Base-by-base conservation (phyloP, 1,140 invertebrate species). In the Achroia grisella region DNA sequence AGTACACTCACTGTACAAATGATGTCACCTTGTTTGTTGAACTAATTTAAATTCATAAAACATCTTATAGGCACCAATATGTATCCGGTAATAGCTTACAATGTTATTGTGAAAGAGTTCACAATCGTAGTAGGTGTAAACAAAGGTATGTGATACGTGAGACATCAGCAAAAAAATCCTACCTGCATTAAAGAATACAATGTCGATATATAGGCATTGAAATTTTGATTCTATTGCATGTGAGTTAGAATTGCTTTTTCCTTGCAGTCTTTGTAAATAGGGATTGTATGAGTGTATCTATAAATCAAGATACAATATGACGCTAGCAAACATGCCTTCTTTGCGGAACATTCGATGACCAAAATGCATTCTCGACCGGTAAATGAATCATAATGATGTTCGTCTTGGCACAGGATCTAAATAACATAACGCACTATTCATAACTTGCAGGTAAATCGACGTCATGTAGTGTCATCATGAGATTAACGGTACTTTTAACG, bases 311-410 rank as follows among this genome's bases (percentile, higher is more conserved):
- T 49, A 48, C 14, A 37, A 52, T 47, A 39, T 41, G 48, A 54
- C 46, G 52, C 52, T 50, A 52, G 53, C 48, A 40, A 57, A 60
- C 45, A 65, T 60, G 58, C 51, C 42, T 55, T 56, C 53, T 45
- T 36, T 44, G 52, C 64, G 52, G 56, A 60, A 60, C 49, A 55
- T 57, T 44, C 63, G 70, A 62, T 67, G 62, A 66, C 62, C 71
- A 35, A 66, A 72, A 71, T 73, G 69, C 75, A 79, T 82, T 79
- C 68, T 69, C 55, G 56, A 56, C 57, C 47, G 60, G 52, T 57
- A 56, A 52, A 64, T 82, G 75, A 82, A 61, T 82, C 78, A 82
- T 57, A 58, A 36, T 48, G 60, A 44, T 60, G 54, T 46, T 56
- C 31, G 60, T 65, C 67, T 78, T 81, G 71, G 71, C 76, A 76